Conservation (phyloP, 2,113 vertebrate species). For the Todiramphus chloris region DNA sequence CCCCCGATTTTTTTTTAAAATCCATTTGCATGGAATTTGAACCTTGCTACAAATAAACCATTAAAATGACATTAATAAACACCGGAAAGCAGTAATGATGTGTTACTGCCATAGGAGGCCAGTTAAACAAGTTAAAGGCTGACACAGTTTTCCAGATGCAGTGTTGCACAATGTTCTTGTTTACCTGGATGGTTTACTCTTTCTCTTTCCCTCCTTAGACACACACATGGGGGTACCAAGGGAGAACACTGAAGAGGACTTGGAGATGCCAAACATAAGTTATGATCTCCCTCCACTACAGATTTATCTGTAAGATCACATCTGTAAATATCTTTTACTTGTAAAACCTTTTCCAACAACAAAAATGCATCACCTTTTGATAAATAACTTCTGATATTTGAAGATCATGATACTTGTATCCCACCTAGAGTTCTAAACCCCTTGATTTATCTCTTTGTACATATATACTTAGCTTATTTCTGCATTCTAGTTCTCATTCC, state of each 20-base stretch:
- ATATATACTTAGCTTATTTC: background rate
- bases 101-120: slow-evolving; percentile 59
- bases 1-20: background rate
- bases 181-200: slow-evolving; percentile 41
- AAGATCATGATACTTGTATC: background rate
- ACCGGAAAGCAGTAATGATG: slow-evolving; percentile 65
- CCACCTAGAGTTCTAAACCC: background rate
- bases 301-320: background rate
- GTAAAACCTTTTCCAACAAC: background rate
- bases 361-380: background rate
- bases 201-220: slow-evolving; percentile 19
- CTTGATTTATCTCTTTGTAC: background rate
- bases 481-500: background rate
- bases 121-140: slow-evolving; percentile 56
- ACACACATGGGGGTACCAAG: background rate
- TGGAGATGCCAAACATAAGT: background rate
- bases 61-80: slow-evolving; percentile 68
- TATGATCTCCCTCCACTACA: background rate
- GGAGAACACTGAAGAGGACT: background rate
- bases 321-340: background rate
- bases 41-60: slow-evolving; percentile 52
- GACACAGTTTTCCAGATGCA: slow-evolving; percentile 63
- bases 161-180: slow-evolving; percentile 53
- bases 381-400: background rate
- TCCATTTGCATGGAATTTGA: slow-evolving; percentile 42